phyloP scores from a whole-genome alignment of 2,797 vertebrate species.

The Vireo griseus region DNA sequence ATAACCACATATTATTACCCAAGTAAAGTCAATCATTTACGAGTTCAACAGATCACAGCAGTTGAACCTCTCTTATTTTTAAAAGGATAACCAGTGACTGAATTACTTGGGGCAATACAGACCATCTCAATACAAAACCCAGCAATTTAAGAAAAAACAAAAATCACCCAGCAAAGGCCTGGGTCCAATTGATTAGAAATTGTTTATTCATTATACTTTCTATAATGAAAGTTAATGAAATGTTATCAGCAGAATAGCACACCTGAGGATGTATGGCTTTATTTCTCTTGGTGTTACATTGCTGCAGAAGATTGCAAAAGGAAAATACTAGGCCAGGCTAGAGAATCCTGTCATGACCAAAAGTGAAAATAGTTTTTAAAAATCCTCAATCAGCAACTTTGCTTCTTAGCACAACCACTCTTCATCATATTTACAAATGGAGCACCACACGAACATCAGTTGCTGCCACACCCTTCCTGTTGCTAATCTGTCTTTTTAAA shows the following conservation, averaged over 20 bases:
- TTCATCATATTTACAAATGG: not conserved
- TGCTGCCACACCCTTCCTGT: slow-evolving; percentile 77
- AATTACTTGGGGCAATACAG: not conserved
- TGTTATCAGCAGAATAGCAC: not conserved
- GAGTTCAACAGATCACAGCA: not conserved
- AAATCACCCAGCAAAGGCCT: not conserved
- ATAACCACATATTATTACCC: not conserved
- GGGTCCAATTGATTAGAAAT: not conserved
- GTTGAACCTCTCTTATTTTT: not conserved
- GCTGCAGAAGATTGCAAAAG: not conserved
- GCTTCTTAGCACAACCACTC: not conserved
- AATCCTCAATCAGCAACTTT: not conserved
- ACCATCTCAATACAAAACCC: not conserved
- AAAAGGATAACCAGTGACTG: not conserved
- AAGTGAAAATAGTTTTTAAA: not conserved
- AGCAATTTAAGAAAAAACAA: not conserved
- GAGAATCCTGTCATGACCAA: not conserved
- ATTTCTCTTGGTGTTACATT: not conserved
- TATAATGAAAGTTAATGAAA: not conserved
- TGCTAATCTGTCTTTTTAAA: slow-evolving; percentile 83
- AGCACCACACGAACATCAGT: not conserved
- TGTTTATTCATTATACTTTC: not conserved
- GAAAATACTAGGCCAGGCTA: not conserved
- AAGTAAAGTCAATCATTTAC: not conserved
- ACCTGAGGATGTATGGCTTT: not conserved